A percentile compares a stretch with the other conserved stretches of the same genome.
These are phyloP conservation scores for Chelon auratus DNA, from an alignment of 2,797 vertebrate genomes.

Conservation along the genomic window DNA sequence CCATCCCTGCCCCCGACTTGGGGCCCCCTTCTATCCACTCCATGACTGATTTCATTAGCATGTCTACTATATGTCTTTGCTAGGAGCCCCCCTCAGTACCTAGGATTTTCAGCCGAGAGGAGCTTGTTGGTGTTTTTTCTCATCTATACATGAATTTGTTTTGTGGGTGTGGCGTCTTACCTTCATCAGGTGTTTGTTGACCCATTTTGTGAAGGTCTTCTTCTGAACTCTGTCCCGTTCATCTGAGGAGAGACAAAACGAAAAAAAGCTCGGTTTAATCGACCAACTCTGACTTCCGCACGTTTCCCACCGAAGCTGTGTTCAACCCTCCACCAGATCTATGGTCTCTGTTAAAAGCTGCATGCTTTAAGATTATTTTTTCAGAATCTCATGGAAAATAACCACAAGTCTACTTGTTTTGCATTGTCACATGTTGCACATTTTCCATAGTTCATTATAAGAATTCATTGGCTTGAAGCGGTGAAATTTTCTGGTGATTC, in stretches of 20 bases:
- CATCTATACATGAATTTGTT: no score
- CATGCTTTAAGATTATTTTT: neutral
- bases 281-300: neutral
- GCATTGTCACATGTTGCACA: neutral
- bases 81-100: no score
- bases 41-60: no score
- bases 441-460: neutral
- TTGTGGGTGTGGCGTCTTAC: slow-evolving; percentile 69
- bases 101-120: no score
- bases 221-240: slow-evolving; percentile 97
- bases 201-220: slow-evolving; percentile 99
- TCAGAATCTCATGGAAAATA: neutral
- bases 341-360: neutral
- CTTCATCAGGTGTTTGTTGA: slow-evolving; percentile 98
- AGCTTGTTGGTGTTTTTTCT: no score
- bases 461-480: neutral
- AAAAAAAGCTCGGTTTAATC: neutral
- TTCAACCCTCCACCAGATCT: neutral
- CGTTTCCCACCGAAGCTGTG: neutral
- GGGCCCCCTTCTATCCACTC: no score
- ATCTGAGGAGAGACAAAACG: slow-evolving; percentile 82
- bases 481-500: neutral
- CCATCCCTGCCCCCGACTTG: no score
- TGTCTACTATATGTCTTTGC: no score
- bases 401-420: neutral